A percentile compares a stretch with the other conserved stretches of the same genome.
phyloP scores from a whole-genome alignment of 64 coral and sea anemone genomes.

The Cladopsammia gracilis region DNA sequence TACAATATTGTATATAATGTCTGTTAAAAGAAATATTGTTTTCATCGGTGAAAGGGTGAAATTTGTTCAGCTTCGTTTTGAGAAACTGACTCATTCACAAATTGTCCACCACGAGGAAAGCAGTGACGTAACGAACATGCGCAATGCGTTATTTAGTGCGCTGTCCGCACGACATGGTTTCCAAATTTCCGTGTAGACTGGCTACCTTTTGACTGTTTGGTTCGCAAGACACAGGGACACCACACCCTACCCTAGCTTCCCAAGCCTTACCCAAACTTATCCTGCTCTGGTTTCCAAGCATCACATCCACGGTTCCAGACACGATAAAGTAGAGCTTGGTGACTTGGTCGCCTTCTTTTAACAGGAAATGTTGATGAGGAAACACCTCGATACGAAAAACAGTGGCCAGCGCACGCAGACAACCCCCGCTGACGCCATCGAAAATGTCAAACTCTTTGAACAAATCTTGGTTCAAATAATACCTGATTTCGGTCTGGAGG shows the following conservation, averaged over 20 bases:
- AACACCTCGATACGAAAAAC: conserved; percentile 71
- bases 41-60: too few relatives aligned
- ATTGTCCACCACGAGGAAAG: too few relatives aligned
- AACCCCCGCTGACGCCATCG: conserved; percentile 59
- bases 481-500: conserved; percentile 89
- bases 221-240: too few relatives aligned
- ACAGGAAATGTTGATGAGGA: conserved; percentile 69
- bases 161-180: too few relatives aligned
- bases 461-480: conserved; percentile 65
- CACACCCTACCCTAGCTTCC: neutral
- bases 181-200: too few relatives aligned
- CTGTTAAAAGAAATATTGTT: too few relatives aligned
- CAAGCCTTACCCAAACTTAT: conserved; percentile 69
- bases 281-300: conserved; percentile 57
- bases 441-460: conserved; percentile 75
- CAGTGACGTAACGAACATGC: too few relatives aligned
- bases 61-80: too few relatives aligned
- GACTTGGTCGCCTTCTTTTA: conserved; percentile 87
- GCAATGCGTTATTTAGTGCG: too few relatives aligned
- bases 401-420: conserved; percentile 71
- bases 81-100: too few relatives aligned
- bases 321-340: conserved; percentile 84
- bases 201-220: too few relatives aligned
- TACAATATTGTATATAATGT: too few relatives aligned
- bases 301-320: conserved; percentile 81